These are phyloP conservation scores for Erethizon dorsatum DNA, from an alignment of 2,797 vertebrate species.

Conservation along the genomic window DNA sequence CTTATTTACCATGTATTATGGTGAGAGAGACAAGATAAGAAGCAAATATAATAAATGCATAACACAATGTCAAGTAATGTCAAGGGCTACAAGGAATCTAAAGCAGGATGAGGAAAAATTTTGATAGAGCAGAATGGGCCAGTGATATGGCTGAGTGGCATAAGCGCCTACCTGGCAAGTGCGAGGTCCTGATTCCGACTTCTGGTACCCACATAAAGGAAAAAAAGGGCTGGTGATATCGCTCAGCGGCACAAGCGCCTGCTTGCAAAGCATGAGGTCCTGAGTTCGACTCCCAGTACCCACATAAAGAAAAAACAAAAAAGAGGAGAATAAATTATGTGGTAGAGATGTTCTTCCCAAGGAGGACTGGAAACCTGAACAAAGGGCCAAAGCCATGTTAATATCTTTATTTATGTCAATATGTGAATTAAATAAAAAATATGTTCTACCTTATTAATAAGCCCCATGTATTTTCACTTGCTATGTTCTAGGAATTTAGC, in stretches of 20 bases:
- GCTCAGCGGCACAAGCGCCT: no score
- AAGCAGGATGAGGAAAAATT: neutral
- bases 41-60: neutral
- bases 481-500: neutral
- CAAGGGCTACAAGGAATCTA: slow-evolving; percentile 8
- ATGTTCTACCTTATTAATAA: slow-evolving; percentile 32
- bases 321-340: neutral
- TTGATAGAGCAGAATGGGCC: neutral
- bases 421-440: slow-evolving; percentile 24
- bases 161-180: no score
- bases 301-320: no score
- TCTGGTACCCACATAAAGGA: no score
- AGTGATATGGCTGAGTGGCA: no score
- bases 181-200: no score
- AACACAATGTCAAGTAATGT: neutral
- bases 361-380: slow-evolving; percentile 14
- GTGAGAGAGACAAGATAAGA: slow-evolving; percentile 46
- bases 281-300: no score
- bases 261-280: no score
- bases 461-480: neutral
- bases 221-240: no score
- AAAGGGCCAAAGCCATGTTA: neutral
- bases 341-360: neutral
- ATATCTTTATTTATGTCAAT: slow-evolving; percentile 55
- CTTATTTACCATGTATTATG: neutral